phyloP scores from a whole-genome alignment of 2,113 vertebrate species.

The Rostratula benghalensis region DNA sequence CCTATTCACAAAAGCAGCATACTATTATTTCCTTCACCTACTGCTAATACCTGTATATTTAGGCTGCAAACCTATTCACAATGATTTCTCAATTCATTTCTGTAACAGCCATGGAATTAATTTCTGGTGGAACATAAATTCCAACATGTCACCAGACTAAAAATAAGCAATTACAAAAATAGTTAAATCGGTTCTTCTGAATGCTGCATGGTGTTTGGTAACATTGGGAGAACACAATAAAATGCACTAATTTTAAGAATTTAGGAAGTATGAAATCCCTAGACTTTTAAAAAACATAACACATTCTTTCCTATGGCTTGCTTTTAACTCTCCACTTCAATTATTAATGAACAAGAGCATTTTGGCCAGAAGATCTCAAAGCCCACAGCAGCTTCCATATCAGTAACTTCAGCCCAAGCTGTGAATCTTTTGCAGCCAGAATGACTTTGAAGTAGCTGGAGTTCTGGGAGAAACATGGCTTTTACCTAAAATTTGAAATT shows the following conservation, averaged over 20 bases:
- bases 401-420: constrained; percentile 4
- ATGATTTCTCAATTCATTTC: background rate
- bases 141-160: background rate
- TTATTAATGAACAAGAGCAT: constrained; percentile 3
- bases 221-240: background rate
- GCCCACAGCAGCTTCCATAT: background rate
- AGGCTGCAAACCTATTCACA: background rate
- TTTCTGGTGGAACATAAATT: background rate
- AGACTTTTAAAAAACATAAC: background rate
- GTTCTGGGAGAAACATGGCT: background rate
- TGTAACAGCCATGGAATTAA: background rate
- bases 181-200: background rate
- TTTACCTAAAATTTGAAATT: constrained; percentile 1
- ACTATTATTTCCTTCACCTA: background rate
- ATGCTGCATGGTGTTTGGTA: background rate
- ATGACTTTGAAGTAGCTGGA: constrained; percentile 27
- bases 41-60: background rate
- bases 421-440: background rate
- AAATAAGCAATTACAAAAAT: background rate
- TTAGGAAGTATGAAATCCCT: background rate
- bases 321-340: constrained; percentile 15
- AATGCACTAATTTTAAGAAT: background rate
- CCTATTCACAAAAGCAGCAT: background rate
- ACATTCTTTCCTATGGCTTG: background rate
- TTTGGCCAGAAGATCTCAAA: constrained; percentile 20